Conservation (phyloP, 2,113 vertebrate species). For the Apodemus speciosus region DNA sequence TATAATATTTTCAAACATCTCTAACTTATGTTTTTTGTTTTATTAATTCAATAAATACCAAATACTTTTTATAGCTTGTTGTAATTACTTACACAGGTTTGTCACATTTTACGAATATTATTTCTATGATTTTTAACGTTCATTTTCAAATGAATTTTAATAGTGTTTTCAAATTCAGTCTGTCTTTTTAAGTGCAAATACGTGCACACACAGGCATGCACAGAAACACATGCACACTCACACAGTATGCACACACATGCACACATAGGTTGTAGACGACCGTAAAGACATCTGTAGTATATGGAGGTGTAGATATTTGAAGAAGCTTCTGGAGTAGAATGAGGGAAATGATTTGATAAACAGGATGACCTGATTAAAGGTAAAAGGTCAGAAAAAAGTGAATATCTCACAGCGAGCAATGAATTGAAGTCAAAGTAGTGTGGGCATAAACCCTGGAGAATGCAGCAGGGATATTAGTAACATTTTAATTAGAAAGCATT, state of each 20-base stretch:
- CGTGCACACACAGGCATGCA: background rate
- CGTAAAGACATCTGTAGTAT: background rate
- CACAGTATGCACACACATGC: background rate
- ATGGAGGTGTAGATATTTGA: background rate
- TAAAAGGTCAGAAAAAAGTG: conserved; percentile 35
- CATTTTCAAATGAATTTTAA: conserved; percentile 5
- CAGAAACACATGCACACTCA: background rate
- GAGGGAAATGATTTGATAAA: background rate
- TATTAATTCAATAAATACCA: background rate
- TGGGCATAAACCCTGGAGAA: conserved; percentile 21
- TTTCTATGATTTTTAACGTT: background rate
- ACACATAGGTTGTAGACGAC: background rate
- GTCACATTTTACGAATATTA: background rate
- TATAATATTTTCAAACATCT: conserved; percentile 12
- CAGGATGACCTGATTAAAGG: background rate
- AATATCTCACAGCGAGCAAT: background rate
- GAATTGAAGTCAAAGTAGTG: background rate
- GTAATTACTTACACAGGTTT: background rate
- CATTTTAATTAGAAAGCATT: background rate
- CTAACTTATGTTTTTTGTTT: background rate
- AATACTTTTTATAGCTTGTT: background rate
- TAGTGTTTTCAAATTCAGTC: background rate
- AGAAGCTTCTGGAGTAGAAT: background rate
- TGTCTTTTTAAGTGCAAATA: background rate
- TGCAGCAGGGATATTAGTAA: background rate